Conservation (phyloP, 2,797 vertebrate species). For the Steatocranus sp. region DNA sequence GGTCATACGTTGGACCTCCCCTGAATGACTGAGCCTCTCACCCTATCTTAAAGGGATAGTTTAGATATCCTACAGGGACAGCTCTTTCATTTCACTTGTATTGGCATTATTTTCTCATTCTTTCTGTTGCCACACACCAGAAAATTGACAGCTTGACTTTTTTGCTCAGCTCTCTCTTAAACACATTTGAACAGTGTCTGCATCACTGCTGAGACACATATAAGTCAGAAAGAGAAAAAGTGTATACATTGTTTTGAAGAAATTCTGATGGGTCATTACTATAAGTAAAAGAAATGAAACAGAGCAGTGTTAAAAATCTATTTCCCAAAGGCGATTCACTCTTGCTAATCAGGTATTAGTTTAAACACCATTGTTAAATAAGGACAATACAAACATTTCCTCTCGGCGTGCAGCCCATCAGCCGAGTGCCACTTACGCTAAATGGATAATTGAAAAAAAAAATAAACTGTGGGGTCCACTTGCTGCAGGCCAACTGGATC, state of each 20-base stretch:
- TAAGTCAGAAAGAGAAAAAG: background rate
- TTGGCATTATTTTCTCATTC: too few species aligned
- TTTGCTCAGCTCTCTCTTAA: too few species aligned
- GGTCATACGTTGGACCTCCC: too few species aligned
- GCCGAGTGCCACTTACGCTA: constrained; percentile 73
- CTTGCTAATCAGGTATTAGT: constrained; percentile 59
- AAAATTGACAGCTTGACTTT: too few species aligned
- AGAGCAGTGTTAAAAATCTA: background rate
- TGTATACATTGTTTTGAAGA: background rate
- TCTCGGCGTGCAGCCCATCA: constrained; percentile 71
- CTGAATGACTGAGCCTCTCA: too few species aligned
- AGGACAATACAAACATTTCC: constrained; percentile 68
- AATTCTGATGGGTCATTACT: background rate
- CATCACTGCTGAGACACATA: background rate
- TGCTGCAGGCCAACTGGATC: constrained; percentile 56
- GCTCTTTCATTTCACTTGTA: too few species aligned
- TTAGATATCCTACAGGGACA: too few species aligned
- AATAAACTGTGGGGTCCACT: constrained; percentile 75
- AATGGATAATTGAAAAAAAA: constrained; percentile 82
- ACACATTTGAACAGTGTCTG: too few species aligned
- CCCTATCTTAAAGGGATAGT: too few species aligned
- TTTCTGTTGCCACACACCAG: too few species aligned
- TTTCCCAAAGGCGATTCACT: constrained; percentile 20
- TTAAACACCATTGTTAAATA: constrained; percentile 68
- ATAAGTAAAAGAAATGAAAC: constrained; percentile 24